A percentile compares a stretch with the other conserved stretches of the same genome.
These are phyloP conservation scores for Acestrorhynchus altus DNA, from an alignment of 2,797 vertebrate species.

Conservation along the genomic window DNA sequence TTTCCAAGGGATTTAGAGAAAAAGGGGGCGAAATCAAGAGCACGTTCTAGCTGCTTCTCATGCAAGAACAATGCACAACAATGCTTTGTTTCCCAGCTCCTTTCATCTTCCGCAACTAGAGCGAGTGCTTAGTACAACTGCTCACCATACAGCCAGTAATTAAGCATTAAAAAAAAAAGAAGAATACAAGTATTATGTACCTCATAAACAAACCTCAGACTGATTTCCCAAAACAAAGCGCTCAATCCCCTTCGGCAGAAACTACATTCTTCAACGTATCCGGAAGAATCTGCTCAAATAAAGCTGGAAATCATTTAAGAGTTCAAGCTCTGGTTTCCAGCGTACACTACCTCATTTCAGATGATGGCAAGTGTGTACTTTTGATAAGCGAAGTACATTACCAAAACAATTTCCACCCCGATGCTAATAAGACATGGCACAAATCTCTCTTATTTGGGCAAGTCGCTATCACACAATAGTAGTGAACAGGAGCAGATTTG, in stretches of 20 bases:
- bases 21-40: slow-evolving; percentile 46
- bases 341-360: slow-evolving; percentile 12
- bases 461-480: slow-evolving; percentile 14
- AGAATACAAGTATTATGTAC: slow-evolving; percentile 21
- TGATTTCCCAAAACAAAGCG: slow-evolving; percentile 44
- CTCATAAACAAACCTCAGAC: slow-evolving; percentile 35
- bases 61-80: slow-evolving; percentile 57
- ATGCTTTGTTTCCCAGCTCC: slow-evolving; percentile 48
- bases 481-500: slow-evolving; percentile 13
- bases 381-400: slow-evolving; percentile 24
- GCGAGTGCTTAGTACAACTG: neutral
- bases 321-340: neutral
- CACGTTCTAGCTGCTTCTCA: slow-evolving; percentile 59
- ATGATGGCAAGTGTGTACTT: slow-evolving; percentile 9
- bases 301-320: slow-evolving; percentile 3
- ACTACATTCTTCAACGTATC: slow-evolving; percentile 33
- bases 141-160: slow-evolving; percentile 16
- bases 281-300: slow-evolving; percentile 9
- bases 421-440: slow-evolving; percentile 25
- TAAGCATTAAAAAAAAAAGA: slow-evolving; percentile 14
- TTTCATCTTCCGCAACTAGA: slow-evolving; percentile 51
- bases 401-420: slow-evolving; percentile 30
- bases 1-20: slow-evolving; percentile 60
- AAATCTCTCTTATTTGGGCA: slow-evolving; percentile 21
- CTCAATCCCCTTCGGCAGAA: slow-evolving; percentile 31